Evolutionary conservation across 2,888 invertebrate genomes (phyloP).

Genomic region (Rhopalosiphum nymphaeae): DNA sequence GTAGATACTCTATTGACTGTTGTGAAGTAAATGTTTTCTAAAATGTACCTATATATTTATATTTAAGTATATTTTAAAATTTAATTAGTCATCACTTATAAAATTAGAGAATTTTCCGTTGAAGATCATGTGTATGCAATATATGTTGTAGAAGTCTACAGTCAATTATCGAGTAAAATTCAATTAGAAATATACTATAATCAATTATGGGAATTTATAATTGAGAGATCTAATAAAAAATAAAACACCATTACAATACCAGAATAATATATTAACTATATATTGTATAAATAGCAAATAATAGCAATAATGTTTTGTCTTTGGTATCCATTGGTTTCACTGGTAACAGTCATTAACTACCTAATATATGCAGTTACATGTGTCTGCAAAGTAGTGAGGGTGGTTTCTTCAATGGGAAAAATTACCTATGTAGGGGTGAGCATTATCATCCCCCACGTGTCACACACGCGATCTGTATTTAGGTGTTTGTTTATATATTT

Average conservation of each 20-base stretch:
- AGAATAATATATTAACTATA: not conserved
- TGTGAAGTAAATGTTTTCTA: not conserved
- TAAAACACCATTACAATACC: not conserved
- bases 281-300: not conserved
- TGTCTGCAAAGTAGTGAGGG: not conserved
- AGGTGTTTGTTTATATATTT: constrained; percentile 48
- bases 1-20: not conserved
- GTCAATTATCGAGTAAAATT: not conserved
- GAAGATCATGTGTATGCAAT: not conserved
- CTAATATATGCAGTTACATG: not conserved
- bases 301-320: constrained; percentile 17
- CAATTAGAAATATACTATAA: not conserved
- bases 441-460: not conserved
- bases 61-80: not conserved
- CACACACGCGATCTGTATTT: constrained; percentile 32
- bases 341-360: not conserved
- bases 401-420: constrained; percentile 21
- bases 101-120: not conserved
- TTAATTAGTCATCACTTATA: not conserved
- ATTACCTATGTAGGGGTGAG: not conserved
- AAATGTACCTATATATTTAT: not conserved
- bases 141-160: not conserved
- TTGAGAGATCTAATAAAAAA: not conserved
- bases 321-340: constrained; percentile 54
- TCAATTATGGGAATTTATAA: not conserved